Evolutionary conservation across 2,797 vertebrate species (phyloP).

Genomic region (Eulemur rubriventer): DNA sequence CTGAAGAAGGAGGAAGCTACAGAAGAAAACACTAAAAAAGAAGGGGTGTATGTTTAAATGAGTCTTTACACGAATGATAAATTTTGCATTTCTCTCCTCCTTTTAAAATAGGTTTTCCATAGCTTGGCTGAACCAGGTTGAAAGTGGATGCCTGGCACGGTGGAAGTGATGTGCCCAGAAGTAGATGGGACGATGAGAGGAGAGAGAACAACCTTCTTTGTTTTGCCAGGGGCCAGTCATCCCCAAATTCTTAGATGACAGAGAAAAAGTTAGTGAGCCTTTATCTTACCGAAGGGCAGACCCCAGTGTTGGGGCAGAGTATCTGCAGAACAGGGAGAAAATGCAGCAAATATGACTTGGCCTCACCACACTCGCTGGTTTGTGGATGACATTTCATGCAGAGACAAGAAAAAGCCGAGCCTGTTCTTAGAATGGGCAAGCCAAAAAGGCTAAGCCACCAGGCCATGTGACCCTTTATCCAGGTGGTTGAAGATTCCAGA

Average conservation of each 20-base stretch:
- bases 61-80: neutral
- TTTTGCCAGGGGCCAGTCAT: neutral
- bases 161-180: neutral
- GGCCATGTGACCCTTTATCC: neutral
- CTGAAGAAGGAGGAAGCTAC: neutral
- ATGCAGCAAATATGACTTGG: too few relatives aligned
- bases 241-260: neutral
- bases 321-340: neutral
- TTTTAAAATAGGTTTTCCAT: neutral
- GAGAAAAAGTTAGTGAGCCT: neutral
- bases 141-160: neutral
- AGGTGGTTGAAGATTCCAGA: neutral
- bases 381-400: neutral
- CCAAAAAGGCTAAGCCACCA: neutral
- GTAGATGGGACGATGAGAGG: too few relatives aligned
- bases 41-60: neutral
- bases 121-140: neutral
- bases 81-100: neutral
- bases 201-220: neutral
- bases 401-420: neutral
- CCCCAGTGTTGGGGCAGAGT: neutral
- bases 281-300: neutral
- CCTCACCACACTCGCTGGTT: neutral
- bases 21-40: neutral
- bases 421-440: neutral